These are phyloP conservation scores for Sabellastarte sp. DNA, from an alignment of 2,888 invertebrate species.

Conservation along the genomic window DNA sequence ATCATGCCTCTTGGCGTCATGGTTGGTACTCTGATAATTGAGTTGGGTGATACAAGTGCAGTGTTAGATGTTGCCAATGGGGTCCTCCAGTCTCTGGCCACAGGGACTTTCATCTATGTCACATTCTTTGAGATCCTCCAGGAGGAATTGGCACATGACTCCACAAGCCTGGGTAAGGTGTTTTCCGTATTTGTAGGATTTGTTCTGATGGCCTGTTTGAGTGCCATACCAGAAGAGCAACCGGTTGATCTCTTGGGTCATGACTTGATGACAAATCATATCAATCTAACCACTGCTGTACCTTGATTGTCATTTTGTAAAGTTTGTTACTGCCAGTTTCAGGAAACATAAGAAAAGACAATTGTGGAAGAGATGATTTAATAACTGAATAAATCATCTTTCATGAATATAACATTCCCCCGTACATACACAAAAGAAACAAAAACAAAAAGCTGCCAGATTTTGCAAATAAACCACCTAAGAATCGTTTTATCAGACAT, in stretches of 20 bases:
- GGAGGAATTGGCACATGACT: constrained; percentile 61
- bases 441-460: too few relatives aligned
- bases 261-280: too few relatives aligned
- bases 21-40: constrained; percentile 29
- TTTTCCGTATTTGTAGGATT: constrained; percentile 38
- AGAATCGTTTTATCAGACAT: too few relatives aligned
- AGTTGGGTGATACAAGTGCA: constrained; percentile 19
- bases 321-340: too few relatives aligned
- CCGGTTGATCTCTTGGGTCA: background rate
- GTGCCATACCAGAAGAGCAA: constrained; percentile 26
- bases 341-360: too few relatives aligned
- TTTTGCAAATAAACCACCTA: too few relatives aligned
- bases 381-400: too few relatives aligned
- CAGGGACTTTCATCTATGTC: constrained; percentile 88
- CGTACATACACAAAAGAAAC: too few relatives aligned
- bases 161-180: constrained; percentile 38
- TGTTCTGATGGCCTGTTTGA: constrained; percentile 31
- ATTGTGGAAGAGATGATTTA: too few relatives aligned
- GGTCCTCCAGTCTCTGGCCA: constrained; percentile 75
- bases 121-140: constrained; percentile 91
- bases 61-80: constrained; percentile 42
- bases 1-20: constrained; percentile 33
- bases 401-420: too few relatives aligned
- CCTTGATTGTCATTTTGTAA: too few relatives aligned
- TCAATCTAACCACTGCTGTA: background rate